A percentile compares a stretch with the other conserved stretches of the same genome.
These are phyloP conservation scores for Sebastes iracundus DNA, from an alignment of 2,797 vertebrate genomes.

Conservation along the genomic window DNA sequence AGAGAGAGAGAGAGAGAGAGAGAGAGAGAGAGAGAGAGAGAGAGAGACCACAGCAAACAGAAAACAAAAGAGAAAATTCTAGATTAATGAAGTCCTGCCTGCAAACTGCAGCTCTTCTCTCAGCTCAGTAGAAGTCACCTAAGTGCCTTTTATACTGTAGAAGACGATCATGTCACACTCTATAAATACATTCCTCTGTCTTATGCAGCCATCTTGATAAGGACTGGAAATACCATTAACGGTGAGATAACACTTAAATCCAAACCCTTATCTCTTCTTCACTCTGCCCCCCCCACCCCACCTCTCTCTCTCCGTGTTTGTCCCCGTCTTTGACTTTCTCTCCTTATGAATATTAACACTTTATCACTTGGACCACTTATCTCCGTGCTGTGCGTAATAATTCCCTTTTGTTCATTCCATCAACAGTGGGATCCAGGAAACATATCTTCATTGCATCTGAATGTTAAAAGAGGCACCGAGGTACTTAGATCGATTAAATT, in stretches of 20 bases:
- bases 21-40: neutral
- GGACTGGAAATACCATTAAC: conserved; percentile 52
- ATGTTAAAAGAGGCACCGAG: conserved; percentile 21
- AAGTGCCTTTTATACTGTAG: neutral
- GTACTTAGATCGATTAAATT: conserved; percentile 43
- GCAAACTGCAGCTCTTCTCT: neutral
- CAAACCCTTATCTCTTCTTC: conserved; percentile 40
- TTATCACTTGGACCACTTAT: conserved; percentile 61
- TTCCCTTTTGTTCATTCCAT: conserved; percentile 28
- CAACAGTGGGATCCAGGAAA: neutral
- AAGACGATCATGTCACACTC: conserved; percentile 7
- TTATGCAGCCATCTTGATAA: conserved; percentile 43
- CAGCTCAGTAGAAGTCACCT: conserved; percentile 16
- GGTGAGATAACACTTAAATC: conserved; percentile 55
- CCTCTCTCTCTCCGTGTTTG: neutral
- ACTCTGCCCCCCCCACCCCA: neutral
- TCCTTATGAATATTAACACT: conserved; percentile 65
- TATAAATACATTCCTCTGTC: conserved; percentile 33
- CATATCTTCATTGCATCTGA: conserved; percentile 42
- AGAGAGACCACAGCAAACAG: neutral
- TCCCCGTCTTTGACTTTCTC: conserved; percentile 22
- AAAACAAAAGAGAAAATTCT: neutral
- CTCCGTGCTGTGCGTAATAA: conserved; percentile 35
- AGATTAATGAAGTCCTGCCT: neutral
- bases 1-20: neutral